These are phyloP conservation scores for Pipra filicauda DNA, from an alignment of 2,113 vertebrate species.

Conservation along the genomic window DNA sequence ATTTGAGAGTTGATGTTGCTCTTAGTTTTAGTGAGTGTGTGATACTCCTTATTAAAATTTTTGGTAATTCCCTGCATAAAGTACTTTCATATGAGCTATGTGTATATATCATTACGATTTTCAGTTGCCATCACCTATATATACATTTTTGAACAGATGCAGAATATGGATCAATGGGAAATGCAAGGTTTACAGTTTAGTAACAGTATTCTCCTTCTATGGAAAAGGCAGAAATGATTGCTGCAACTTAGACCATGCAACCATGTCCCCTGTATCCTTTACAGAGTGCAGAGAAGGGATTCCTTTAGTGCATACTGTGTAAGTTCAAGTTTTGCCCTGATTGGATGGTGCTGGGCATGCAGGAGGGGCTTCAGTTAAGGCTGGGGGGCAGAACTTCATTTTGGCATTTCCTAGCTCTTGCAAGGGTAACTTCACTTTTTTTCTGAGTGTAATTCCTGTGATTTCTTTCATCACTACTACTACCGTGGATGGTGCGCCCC, in stretches of 20 bases:
- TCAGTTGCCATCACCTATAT: neutral
- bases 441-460: neutral
- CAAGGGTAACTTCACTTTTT: rapidly evolving
- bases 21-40: neutral
- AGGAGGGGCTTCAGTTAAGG: neutral
- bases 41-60: neutral
- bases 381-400: neutral
- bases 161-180: neutral
- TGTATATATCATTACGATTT: neutral
- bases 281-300: neutral
- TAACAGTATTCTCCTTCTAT: neutral
- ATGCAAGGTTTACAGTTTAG: neutral
- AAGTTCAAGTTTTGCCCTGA: neutral
- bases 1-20: neutral
- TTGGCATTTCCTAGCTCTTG: neutral
- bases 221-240: neutral
- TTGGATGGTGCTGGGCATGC: rapidly evolving
- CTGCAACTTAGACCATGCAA: neutral
- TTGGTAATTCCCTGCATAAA: neutral
- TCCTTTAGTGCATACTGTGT: neutral
- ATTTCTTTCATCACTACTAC: rapidly evolving
- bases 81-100: neutral
- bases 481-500: neutral
- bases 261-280: neutral
- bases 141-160: neutral